Percentiles rank a stretch among this genome's conserved stretches.
Evolutionary conservation across 1,140 invertebrate species (phyloP).

Genomic region (Drosophila melanica): DNA sequence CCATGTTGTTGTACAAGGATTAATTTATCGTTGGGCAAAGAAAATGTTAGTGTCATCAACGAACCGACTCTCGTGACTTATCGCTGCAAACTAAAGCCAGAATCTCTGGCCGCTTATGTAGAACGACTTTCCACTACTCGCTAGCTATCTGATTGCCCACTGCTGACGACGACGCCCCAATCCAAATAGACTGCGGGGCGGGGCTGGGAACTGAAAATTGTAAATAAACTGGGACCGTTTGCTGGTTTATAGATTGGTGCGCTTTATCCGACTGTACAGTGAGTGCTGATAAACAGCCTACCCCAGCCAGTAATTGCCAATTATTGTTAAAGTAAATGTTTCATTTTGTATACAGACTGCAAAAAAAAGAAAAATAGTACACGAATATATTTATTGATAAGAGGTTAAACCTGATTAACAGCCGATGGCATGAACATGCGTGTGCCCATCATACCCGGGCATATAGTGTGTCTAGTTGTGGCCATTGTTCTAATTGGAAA

Average conservation of each 20-base stretch:
- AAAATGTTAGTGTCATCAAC: constrained; percentile 1
- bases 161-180: constrained; percentile 44
- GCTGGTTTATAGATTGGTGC: constrained; percentile 14
- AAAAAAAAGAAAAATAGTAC: constrained; percentile 29
- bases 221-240: constrained; percentile 16
- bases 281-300: constrained; percentile 48
- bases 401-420: constrained; percentile 43
- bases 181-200: constrained; percentile 17
- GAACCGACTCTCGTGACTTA: constrained; percentile 45
- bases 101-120: constrained; percentile 14
- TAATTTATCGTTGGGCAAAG: not conserved
- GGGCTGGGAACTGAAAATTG: not conserved
- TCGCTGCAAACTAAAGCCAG: constrained; percentile 47
- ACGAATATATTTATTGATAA: constrained; percentile 57
- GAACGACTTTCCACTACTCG: constrained; percentile 44
- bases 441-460: not conserved
- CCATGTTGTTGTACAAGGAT: constrained; percentile 44
- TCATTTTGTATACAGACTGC: constrained; percentile 45
- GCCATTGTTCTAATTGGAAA: constrained; percentile 38
- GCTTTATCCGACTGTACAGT: constrained; percentile 24
- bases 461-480: not conserved
- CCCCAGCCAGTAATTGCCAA: constrained; percentile 16
- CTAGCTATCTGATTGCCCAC: constrained; percentile 33
- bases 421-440: constrained; percentile 1
- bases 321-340: constrained; percentile 56